A percentile compares a stretch with the other conserved stretches of the same genome.
These are phyloP conservation scores for Cremastinae sp. DNA, from an alignment of 2,888 invertebrate genomes.

Conservation along the genomic window DNA sequence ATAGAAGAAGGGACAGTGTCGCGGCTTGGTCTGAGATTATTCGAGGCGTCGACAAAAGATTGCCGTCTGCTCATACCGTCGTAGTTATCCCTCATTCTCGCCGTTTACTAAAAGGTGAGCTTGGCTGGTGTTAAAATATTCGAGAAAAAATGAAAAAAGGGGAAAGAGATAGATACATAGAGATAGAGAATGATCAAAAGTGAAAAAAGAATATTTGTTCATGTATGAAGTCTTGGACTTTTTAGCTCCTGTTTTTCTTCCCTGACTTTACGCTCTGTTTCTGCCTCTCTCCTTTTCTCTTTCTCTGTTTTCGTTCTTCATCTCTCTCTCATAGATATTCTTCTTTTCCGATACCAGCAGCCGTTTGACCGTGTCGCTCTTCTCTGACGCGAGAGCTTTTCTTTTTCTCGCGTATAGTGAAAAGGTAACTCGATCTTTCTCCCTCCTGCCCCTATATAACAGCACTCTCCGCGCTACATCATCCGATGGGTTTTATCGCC, in stretches of 20 bases:
- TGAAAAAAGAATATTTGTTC: slow-evolving; percentile 17
- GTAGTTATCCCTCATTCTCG: not conserved
- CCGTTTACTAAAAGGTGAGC: slow-evolving; percentile 17
- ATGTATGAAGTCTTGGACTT: slow-evolving; percentile 23
- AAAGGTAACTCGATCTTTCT: slow-evolving; percentile 70
- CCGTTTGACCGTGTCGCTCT: slow-evolving; percentile 29
- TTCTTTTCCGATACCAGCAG: slow-evolving; percentile 24
- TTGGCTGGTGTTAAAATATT: slow-evolving; percentile 18
- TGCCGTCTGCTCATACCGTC: slow-evolving; percentile 2
- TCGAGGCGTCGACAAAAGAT: slow-evolving; percentile 42
- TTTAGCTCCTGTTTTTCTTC: slow-evolving; percentile 25
- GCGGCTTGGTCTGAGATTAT: slow-evolving; percentile 27
- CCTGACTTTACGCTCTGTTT: slow-evolving; percentile 12
- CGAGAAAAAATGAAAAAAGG: slow-evolving; percentile 1
- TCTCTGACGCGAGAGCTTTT: slow-evolving; percentile 20
- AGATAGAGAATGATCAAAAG: slow-evolving; percentile 16
- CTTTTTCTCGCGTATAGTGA: slow-evolving; percentile 58
- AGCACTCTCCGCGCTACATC: slow-evolving; percentile 11
- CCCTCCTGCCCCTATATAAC: not conserved
- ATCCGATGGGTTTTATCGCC: slow-evolving; percentile 70
- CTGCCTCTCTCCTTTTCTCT: slow-evolving; percentile 26
- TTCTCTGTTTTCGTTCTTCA: slow-evolving; percentile 24
- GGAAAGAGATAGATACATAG: slow-evolving; percentile 12
- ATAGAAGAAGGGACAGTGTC: slow-evolving; percentile 44
- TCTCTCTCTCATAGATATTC: slow-evolving; percentile 13